Evolutionary conservation across 2,888 invertebrate genomes (phyloP).

Genomic region (Cepaea hortensis): DNA sequence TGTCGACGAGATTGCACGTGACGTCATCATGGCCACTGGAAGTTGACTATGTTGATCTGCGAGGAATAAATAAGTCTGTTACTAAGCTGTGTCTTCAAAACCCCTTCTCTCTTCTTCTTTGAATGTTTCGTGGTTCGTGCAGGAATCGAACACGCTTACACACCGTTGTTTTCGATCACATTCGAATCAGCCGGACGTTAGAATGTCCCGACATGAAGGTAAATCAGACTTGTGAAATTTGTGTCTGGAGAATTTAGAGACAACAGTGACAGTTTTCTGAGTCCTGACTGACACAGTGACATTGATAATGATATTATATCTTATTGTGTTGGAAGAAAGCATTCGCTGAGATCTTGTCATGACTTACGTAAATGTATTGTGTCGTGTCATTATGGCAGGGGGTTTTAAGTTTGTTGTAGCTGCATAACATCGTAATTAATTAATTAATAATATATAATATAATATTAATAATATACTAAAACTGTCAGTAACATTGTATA

Average conservation of each 20-base stretch:
- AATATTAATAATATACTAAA: too few relatives aligned
- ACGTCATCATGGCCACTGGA: slow-evolving; percentile 71
- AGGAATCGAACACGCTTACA: slow-evolving; percentile 24
- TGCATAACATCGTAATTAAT: too few relatives aligned
- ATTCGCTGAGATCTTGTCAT: too few relatives aligned
- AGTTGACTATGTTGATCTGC: slow-evolving; percentile 54
- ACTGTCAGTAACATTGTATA: too few relatives aligned
- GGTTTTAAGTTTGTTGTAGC: too few relatives aligned
- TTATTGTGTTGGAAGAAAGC: too few relatives aligned
- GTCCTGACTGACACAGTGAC: neutral
- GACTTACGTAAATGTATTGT: too few relatives aligned
- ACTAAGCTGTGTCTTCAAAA: neutral
- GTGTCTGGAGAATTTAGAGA: neutral
- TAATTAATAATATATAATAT: too few relatives aligned
- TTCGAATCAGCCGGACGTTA: slow-evolving; percentile 53
- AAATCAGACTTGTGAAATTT: slow-evolving; percentile 49
- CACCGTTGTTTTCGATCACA: slow-evolving; percentile 37
- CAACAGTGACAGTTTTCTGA: neutral
- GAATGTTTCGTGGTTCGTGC: slow-evolving; percentile 19
- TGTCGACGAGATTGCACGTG: slow-evolving; percentile 67
- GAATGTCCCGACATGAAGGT: slow-evolving; percentile 94
- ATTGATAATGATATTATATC: too few relatives aligned
- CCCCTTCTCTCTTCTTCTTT: slow-evolving; percentile 3
- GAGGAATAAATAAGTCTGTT: slow-evolving; percentile 40
- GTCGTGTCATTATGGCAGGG: too few relatives aligned